Conservation (phyloP, 2,888 invertebrate genomes). For the Drosophila neoperkinsi region DNA sequence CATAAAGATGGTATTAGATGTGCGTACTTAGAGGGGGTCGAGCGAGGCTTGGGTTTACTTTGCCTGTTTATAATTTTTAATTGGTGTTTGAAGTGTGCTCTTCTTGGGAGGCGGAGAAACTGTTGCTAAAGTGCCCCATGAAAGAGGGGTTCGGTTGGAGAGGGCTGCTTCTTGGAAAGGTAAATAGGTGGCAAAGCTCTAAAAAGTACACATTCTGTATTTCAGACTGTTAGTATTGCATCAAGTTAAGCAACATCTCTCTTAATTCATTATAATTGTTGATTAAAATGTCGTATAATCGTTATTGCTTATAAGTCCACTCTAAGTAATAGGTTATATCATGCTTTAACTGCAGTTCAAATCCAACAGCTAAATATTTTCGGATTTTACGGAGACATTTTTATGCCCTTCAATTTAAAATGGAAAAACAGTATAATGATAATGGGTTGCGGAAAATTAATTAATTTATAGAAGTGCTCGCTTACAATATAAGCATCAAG, state of each 20-base stretch:
- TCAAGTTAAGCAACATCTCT: neutral
- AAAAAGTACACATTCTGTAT: slow-evolving; percentile 5
- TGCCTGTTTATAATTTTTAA: slow-evolving; percentile 76
- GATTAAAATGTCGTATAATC: neutral
- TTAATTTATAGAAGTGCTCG: too few species aligned
- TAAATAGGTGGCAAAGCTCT: neutral
- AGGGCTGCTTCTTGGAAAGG: neutral
- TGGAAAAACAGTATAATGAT: too few species aligned
- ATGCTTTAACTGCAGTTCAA: neutral
- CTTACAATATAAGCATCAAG: too few species aligned
- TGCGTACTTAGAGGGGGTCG: slow-evolving; percentile 9
- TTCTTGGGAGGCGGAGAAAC: slow-evolving; percentile 29
- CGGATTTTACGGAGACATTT: neutral
- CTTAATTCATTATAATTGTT: neutral
- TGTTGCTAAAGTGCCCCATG: slow-evolving; percentile 37
- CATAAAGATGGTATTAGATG: slow-evolving; percentile 67
- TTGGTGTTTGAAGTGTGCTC: slow-evolving; percentile 73
- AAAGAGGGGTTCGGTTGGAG: slow-evolving; percentile 4
- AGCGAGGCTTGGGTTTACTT: slow-evolving; percentile 17
- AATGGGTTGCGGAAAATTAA: too few species aligned
- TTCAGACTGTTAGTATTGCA: neutral
- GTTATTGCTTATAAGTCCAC: neutral
- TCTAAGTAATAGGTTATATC: neutral
- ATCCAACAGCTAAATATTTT: neutral
- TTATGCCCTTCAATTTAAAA: neutral